Conservation (phyloP, 2,113 vertebrate genomes). For the Ailuropoda melanoleuca region DNA sequence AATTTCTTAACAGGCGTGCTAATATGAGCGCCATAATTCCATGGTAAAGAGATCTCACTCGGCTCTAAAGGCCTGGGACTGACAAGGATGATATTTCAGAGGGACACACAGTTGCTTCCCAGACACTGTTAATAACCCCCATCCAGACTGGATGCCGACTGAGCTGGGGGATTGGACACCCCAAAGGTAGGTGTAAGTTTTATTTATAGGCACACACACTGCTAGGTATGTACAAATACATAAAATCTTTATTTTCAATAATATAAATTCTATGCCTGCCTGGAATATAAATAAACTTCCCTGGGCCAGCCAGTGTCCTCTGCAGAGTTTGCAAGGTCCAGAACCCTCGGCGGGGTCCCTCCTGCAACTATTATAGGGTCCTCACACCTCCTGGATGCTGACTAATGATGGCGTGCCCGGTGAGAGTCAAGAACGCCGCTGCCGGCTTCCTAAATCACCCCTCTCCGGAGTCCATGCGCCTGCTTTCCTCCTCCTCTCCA, state of each 20-base stretch:
- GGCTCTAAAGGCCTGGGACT: slow-evolving; percentile 2
- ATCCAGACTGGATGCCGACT: not conserved
- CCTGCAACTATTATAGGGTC: slow-evolving; percentile 49
- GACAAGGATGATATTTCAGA: slow-evolving; percentile 65
- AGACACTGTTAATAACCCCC: slow-evolving; percentile 2
- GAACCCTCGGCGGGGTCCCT: not conserved
- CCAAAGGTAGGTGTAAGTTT: not conserved
- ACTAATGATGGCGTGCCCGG: not conserved
- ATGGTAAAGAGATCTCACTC: slow-evolving; percentile 54
- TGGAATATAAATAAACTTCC: slow-evolving; percentile 63
- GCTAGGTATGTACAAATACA: slow-evolving; percentile 37
- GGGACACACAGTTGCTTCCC: not conserved
- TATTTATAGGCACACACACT: slow-evolving; percentile 10
- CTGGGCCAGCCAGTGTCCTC: slow-evolving; percentile 21
- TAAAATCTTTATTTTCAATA: slow-evolving; percentile 60
- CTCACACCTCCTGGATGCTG: not conserved
- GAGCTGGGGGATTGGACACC: slow-evolving; percentile 20
- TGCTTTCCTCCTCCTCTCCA: not conserved
- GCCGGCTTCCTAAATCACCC: not conserved
- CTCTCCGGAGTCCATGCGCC: accelerated
- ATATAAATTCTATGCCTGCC: slow-evolving; percentile 41
- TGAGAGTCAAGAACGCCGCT: not conserved
- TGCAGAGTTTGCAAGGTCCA: not conserved
- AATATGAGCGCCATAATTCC: not conserved
- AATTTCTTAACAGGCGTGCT: slow-evolving; percentile 70